These are phyloP conservation scores for Hypocryptadius cinnamomeus DNA, from an alignment of 2,113 vertebrate genomes.

Conservation along the genomic window DNA sequence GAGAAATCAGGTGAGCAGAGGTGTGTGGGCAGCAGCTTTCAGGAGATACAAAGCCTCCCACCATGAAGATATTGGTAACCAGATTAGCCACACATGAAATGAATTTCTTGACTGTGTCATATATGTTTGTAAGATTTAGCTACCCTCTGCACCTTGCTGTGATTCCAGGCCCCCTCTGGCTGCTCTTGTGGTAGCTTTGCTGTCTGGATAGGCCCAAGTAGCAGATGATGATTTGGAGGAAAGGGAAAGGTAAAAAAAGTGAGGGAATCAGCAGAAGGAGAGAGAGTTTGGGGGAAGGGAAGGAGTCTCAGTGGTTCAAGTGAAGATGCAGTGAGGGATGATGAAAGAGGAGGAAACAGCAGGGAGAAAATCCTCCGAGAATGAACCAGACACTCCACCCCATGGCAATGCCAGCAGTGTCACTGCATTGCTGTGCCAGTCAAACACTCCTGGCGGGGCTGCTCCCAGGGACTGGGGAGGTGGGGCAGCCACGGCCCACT, in stretches of 20 bases:
- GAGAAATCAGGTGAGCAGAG: not conserved
- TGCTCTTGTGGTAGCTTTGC: not conserved
- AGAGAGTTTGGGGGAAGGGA: not conserved
- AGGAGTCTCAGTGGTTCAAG: not conserved
- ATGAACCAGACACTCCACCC: not conserved
- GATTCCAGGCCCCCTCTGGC: not conserved
- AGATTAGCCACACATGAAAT: not conserved
- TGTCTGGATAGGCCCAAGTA: not conserved
- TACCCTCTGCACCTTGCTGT: not conserved
- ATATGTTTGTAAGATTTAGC: not conserved
- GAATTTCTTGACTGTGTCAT: not conserved
- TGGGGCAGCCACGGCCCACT: too few species aligned
- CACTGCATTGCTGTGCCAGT: not conserved
- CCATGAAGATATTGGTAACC: not conserved
- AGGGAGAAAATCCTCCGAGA: not conserved
- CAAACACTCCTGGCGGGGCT: not conserved
- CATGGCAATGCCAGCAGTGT: not conserved
- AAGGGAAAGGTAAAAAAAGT: not conserved
- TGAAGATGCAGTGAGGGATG: not conserved
- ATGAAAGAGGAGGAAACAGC: not conserved
- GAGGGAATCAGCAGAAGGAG: not conserved
- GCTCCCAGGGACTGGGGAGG: accelerated
- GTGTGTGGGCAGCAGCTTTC: not conserved
- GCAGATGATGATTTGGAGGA: not conserved
- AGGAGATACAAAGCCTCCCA: not conserved